phyloP scores from a whole-genome alignment of 2,888 invertebrate genomes.

The Apamea crenata region DNA sequence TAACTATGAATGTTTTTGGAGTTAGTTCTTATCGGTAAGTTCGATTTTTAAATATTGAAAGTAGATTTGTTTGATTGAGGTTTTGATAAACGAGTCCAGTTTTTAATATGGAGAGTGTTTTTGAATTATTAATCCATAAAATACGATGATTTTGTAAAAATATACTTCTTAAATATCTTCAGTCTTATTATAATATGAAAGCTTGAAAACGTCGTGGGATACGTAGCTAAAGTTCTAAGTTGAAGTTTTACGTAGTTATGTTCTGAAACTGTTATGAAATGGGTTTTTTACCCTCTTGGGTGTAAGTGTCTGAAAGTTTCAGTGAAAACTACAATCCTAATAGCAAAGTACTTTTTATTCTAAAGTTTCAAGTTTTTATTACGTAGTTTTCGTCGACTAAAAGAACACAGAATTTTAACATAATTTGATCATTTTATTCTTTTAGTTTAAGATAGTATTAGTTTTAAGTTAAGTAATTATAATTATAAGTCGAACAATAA shows the following conservation, averaged over 20 bases:
- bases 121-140: constrained; percentile 3
- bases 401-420: neutral
- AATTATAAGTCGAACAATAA: neutral
- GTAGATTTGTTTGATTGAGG: constrained; percentile 18
- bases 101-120: constrained; percentile 22
- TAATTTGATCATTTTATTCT: neutral
- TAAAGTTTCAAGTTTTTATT: constrained; percentile 9
- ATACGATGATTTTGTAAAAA: neutral
- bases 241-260: constrained; percentile 3
- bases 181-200: neutral
- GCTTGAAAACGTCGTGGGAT: neutral
- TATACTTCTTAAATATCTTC: neutral
- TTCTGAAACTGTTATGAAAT: constrained; percentile 23
- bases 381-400: neutral
- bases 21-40: constrained; percentile 71
- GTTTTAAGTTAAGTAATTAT: no score
- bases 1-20: constrained; percentile 73
- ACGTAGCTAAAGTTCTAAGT: constrained; percentile 14
- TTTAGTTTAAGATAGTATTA: neutral
- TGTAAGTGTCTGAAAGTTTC: constrained; percentile 40
- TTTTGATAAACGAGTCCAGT: constrained; percentile 12
- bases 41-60: constrained; percentile 53
- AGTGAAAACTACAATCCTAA: constrained; percentile 36
- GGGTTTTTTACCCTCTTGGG: constrained; percentile 35
- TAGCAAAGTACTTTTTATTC: constrained; percentile 20